A percentile compares a stretch with the other conserved stretches of the same genome.
phyloP scores from a whole-genome alignment of 1,140 invertebrate genomes.

The Acromyrmex charruanus region DNA sequence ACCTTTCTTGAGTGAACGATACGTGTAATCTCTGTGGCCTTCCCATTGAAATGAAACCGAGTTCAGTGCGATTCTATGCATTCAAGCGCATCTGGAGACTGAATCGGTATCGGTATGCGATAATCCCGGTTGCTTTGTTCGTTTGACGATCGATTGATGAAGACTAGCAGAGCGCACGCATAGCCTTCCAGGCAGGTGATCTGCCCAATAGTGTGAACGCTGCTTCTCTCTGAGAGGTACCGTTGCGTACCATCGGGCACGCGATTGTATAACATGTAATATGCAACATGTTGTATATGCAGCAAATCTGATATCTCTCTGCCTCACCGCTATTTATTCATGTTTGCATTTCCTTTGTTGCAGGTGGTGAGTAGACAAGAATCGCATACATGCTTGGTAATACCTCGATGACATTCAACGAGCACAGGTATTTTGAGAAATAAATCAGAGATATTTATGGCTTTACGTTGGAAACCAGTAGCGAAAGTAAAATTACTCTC shows the following conservation, averaged over 20 bases:
- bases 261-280: conserved; percentile 56
- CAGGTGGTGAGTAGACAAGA: conserved; percentile 54
- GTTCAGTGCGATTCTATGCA: neutral
- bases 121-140: conserved; percentile 46
- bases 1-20: neutral
- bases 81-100: conserved; percentile 1
- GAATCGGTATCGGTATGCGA: conserved; percentile 20
- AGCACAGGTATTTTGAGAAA: neutral
- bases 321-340: conserved; percentile 45
- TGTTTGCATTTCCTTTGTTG: conserved; percentile 59
- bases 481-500: conserved; percentile 15
- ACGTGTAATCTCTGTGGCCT: neutral
- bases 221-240: conserved; percentile 40
- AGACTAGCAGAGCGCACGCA: conserved; percentile 55
- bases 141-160: conserved; percentile 56
- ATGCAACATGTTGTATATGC: conserved; percentile 40
- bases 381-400: neutral
- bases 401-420: conserved; percentile 14
- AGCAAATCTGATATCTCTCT: conserved; percentile 46
- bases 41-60: neutral
- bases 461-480: conserved; percentile 5
- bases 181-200: conserved; percentile 55
- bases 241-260: conserved; percentile 57
- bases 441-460: conserved; percentile 11
- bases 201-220: conserved; percentile 47